Percentiles rank a stretch among this genome's conserved stretches.
phyloP scores from a whole-genome alignment of 2,888 invertebrate species.

The Lucinisca nassula region DNA sequence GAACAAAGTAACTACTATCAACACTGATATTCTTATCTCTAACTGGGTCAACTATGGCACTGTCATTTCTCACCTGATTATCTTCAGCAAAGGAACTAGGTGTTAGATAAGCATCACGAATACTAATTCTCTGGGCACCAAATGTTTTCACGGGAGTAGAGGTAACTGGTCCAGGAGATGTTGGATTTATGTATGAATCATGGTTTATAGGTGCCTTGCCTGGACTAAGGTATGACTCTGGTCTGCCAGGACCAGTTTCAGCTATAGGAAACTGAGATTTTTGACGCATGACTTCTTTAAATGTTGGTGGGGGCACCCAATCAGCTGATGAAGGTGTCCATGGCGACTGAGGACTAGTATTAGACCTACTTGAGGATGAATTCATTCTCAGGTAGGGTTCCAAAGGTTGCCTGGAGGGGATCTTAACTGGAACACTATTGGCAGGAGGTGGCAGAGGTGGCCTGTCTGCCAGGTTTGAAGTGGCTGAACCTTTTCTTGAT shows the following conservation, averaged over 20 bases:
- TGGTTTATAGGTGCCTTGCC: background rate
- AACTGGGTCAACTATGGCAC: background rate
- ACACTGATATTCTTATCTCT: background rate
- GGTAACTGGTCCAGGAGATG: constrained; percentile 7
- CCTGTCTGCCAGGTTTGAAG: constrained; percentile 63
- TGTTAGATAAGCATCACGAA: constrained; percentile 59
- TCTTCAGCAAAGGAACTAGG: constrained; percentile 47
- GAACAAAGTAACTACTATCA: background rate
- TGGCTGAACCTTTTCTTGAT: constrained; percentile 49
- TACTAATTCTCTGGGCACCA: background rate
- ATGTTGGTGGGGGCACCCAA: constrained; percentile 70
- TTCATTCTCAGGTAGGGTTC: constrained; percentile 36
- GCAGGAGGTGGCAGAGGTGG: constrained; percentile 73
- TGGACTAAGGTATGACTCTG: constrained; percentile 52
- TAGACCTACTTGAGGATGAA: constrained; percentile 39
- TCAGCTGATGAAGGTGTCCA: constrained; percentile 63
- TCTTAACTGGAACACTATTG: constrained; percentile 35
- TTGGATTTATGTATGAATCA: constrained; percentile 5
- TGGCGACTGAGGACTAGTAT: constrained; percentile 43
- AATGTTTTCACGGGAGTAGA: constrained; percentile 50
- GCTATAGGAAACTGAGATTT: constrained; percentile 54
- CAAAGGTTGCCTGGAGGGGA: constrained; percentile 36
- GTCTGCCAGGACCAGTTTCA: constrained; percentile 45
- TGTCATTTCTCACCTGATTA: background rate
- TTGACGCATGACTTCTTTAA: constrained; percentile 69